Evolutionary conservation across 2,113 vertebrate species (phyloP).

Genomic region (Tapirus terrestris): DNA sequence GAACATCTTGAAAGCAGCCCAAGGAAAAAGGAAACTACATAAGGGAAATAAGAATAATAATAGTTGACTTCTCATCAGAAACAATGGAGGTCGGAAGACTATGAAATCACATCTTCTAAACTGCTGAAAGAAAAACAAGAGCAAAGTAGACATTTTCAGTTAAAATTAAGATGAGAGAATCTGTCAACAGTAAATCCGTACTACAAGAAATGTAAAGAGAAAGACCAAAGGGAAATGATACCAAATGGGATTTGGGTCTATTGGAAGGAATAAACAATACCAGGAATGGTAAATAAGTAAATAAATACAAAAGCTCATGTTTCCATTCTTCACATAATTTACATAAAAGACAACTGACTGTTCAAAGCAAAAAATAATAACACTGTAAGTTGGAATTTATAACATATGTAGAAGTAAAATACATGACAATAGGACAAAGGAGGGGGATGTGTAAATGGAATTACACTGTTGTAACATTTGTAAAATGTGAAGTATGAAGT

Average conservation of each 20-base stretch:
- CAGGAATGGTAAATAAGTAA: not conserved
- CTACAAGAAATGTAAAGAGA: not conserved
- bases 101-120: not conserved
- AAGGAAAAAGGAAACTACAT: not conserved
- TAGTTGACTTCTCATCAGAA: not conserved
- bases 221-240: not conserved
- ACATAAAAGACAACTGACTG: not conserved
- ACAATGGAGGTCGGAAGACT: not conserved
- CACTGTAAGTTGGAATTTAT: not conserved
- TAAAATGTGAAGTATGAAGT: not conserved
- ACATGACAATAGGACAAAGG: not conserved
- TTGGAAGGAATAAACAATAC: not conserved
- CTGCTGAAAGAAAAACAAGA: not conserved
- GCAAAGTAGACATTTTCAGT: not conserved
- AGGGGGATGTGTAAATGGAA: not conserved
- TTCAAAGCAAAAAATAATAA: conserved; percentile 31
- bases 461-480: not conserved
- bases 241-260: not conserved
- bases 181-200: not conserved
- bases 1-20: not conserved
- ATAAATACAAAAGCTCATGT: not conserved
- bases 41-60: not conserved
- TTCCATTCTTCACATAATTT: conserved; percentile 3
- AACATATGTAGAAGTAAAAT: not conserved
- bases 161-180: conserved; percentile 2